Evolutionary conservation across 2,888 invertebrate species (phyloP).

Genomic region (Entomobrya multifasciata): DNA sequence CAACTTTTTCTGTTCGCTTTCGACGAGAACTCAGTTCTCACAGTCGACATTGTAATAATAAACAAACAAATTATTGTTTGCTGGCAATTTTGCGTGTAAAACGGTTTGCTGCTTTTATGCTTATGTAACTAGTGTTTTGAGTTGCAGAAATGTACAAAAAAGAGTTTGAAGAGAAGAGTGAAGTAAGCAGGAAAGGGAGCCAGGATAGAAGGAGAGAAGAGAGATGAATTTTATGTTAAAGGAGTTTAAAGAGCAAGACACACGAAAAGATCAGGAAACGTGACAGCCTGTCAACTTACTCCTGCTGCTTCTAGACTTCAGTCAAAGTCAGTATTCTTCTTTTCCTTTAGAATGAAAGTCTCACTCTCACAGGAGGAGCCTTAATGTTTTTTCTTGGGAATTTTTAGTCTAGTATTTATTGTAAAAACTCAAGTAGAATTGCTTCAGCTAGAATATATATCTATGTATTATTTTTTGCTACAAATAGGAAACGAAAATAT

Average conservation of each 20-base stretch:
- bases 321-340: conserved; percentile 63
- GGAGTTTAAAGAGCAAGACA: conserved; percentile 69
- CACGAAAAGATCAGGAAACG: conserved; percentile 72
- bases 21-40: conserved; percentile 1
- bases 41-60: conserved; percentile 10
- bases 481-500: background rate
- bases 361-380: conserved; percentile 63
- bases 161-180: background rate
- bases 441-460: background rate
- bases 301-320: conserved; percentile 64
- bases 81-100: conserved; percentile 62
- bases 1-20: conserved; percentile 1
- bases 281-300: conserved; percentile 75
- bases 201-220: background rate
- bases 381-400: background rate
- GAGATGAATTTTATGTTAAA: conserved; percentile 69
- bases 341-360: conserved; percentile 64
- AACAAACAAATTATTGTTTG: conserved; percentile 61
- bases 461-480: background rate
- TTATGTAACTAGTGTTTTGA: conserved; percentile 31
- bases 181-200: conserved; percentile 48
- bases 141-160: conserved; percentile 32
- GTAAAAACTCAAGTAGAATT: conserved; percentile 6
- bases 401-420: background rate
- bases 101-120: conserved; percentile 60